Conservation (phyloP, 1,140 invertebrate species). For the Vanessa atalanta region DNA sequence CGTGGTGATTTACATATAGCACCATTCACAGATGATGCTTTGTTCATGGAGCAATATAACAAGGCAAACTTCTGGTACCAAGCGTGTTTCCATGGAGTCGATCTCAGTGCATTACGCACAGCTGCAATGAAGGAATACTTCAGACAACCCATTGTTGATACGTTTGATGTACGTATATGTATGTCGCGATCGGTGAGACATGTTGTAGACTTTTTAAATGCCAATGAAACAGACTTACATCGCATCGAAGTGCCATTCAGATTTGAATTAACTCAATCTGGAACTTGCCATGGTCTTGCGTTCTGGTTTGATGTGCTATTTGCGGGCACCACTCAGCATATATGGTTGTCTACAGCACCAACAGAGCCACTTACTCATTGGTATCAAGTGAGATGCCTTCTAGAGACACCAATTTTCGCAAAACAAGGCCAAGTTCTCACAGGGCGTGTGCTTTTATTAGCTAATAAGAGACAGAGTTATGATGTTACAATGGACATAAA, state of each 20-base stretch:
- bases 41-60: slow-evolving; percentile 99
- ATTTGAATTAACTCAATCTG: slow-evolving; percentile 95
- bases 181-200: slow-evolving; percentile 97
- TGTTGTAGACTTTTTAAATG: slow-evolving; percentile 96
- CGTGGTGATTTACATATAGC: slow-evolving; percentile 98
- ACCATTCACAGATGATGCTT: slow-evolving; percentile 98
- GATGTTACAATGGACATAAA: slow-evolving; percentile 98
- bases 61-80: slow-evolving; percentile 99
- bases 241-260: slow-evolving; percentile 97
- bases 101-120: slow-evolving; percentile 91
- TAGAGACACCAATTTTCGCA: slow-evolving; percentile 96
- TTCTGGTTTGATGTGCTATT: slow-evolving; percentile 99
- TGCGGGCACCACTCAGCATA: slow-evolving; percentile 92
- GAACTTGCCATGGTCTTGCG: slow-evolving; percentile 97
- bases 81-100: slow-evolving; percentile 98
- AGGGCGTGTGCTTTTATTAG: slow-evolving; percentile 92
- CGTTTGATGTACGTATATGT: slow-evolving; percentile 98
- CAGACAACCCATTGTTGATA: slow-evolving; percentile 99
- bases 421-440: slow-evolving; percentile 96
- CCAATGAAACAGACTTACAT: slow-evolving; percentile 96
- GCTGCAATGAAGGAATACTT: slow-evolving; percentile 99
- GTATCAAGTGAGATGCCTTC: slow-evolving; percentile 99
- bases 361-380: slow-evolving; percentile 99
- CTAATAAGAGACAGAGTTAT: slow-evolving; percentile 99
- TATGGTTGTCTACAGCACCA: slow-evolving; percentile 99